These are phyloP conservation scores for Chrysomallon squamiferum DNA, from an alignment of 1,140 invertebrate species.

Conservation along the genomic window DNA sequence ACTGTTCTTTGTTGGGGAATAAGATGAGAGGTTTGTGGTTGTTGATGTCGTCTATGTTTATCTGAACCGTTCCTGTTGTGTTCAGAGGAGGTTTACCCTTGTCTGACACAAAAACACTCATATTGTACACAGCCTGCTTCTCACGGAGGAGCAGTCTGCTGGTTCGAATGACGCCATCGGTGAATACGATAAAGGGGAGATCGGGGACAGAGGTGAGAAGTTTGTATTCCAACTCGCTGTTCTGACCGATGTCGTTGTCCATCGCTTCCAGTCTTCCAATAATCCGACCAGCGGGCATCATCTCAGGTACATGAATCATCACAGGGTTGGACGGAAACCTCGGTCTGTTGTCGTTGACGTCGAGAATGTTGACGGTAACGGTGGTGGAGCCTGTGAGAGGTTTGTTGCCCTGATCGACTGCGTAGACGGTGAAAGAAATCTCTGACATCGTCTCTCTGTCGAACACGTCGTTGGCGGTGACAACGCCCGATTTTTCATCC, in stretches of 20 bases:
- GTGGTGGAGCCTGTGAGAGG: conserved; percentile 78
- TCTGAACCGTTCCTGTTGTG: conserved; percentile 74
- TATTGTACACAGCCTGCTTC: conserved; percentile 25
- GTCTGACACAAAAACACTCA: conserved; percentile 71
- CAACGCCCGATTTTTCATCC: conserved; percentile 75
- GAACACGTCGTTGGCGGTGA: conserved; percentile 80
- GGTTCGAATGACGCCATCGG: conserved; percentile 20
- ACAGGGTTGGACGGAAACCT: conserved; percentile 19
- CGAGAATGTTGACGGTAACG: conserved; percentile 63
- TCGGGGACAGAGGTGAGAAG: conserved; percentile 72
- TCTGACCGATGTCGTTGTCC: conserved; percentile 87
- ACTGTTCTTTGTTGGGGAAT: conserved; percentile 40
- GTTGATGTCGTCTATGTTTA: conserved; percentile 80
- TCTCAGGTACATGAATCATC: conserved; percentile 70
- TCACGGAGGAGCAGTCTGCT: conserved; percentile 21
- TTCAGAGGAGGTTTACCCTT: conserved; percentile 79
- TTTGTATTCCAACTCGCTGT: conserved; percentile 82
- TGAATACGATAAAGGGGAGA: conserved; percentile 18
- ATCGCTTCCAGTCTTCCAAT: conserved; percentile 82
- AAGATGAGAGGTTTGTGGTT: conserved; percentile 84
- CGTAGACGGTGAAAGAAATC: conserved; percentile 81
- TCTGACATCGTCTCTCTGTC: conserved; percentile 78
- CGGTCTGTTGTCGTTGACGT: conserved; percentile 49
- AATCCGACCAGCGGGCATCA: conserved; percentile 73
- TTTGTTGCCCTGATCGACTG: conserved; percentile 81